Conservation (phyloP, 2,888 invertebrate species). For the Heliconius hortense region DNA sequence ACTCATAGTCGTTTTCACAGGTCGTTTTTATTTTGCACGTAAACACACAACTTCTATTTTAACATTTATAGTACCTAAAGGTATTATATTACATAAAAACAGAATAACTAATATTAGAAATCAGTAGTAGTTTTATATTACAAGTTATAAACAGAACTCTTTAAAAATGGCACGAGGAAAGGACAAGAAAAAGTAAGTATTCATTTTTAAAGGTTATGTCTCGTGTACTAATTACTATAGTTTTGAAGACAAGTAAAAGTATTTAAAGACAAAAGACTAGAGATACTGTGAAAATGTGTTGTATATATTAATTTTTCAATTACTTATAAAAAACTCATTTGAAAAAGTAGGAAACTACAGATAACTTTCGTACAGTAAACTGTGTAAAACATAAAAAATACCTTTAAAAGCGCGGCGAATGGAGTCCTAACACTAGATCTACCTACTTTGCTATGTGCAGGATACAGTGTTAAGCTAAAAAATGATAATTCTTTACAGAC, state of each 20-base stretch:
- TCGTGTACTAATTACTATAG: conserved; percentile 27
- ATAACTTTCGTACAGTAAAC: no score
- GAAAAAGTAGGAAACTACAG: no score
- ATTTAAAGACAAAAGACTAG: neutral
- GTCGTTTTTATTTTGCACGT: neutral
- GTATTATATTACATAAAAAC: neutral
- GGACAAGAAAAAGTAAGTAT: conserved; percentile 76
- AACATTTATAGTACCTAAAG: neutral
- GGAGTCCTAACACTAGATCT: no score
- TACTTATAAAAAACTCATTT: no score
- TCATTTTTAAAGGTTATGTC: conserved; percentile 38
- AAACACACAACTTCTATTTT: neutral
- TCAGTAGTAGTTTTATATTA: neutral
- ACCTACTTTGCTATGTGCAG: no score
- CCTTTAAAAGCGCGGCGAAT: no score
- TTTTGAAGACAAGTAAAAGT: neutral
- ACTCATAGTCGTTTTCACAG: neutral
- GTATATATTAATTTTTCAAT: neutral
- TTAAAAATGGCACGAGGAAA: conserved; percentile 73
- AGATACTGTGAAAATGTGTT: neutral
- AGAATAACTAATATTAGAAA: neutral
- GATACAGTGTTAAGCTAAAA: neutral
- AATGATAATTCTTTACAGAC: conserved; percentile 50
- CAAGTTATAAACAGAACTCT: conserved; percentile 14
- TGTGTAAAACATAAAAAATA: no score